Percentiles rank a stretch among this genome's conserved stretches.
These are phyloP conservation scores for Oikopleura dioica DNA, from an alignment of 23 tunicate genomes.

Conservation along the genomic window DNA sequence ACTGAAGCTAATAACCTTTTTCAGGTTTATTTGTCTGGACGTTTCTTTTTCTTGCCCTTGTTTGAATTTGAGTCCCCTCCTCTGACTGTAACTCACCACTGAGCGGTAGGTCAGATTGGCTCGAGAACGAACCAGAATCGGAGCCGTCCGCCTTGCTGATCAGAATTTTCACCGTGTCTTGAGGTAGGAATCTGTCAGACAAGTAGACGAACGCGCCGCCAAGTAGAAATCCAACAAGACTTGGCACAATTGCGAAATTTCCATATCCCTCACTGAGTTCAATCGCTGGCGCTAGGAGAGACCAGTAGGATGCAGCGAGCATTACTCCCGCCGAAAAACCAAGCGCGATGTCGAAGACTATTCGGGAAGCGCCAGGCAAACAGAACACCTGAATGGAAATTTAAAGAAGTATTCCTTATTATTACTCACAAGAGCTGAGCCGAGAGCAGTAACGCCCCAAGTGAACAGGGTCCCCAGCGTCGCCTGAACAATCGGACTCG, in stretches of 20 bases:
- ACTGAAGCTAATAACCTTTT: no score
- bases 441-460: slow-evolving; percentile 63
- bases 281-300: slow-evolving; percentile 68
- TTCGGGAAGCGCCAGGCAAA: slow-evolving; percentile 15
- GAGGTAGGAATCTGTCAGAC: slow-evolving; percentile 47
- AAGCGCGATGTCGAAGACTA: slow-evolving; percentile 54
- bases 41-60: no score
- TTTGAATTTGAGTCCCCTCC: no score
- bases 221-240: slow-evolving; percentile 41
- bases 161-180: background rate
- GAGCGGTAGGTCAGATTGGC: no score
- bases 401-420: slow-evolving; percentile 8
- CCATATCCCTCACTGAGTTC: slow-evolving; percentile 51
- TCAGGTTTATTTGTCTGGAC: no score
- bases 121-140: background rate
- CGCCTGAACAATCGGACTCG: slow-evolving; percentile 41
- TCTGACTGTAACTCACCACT: no score
- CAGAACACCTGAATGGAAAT: background rate
- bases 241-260: slow-evolving; percentile 38
- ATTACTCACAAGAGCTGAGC: slow-evolving; percentile 42
- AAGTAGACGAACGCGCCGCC: slow-evolving; percentile 63
- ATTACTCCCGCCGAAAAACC: slow-evolving; percentile 95
- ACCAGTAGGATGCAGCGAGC: slow-evolving; percentile 96
- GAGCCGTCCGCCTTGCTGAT: background rate
- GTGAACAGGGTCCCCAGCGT: slow-evolving; percentile 67